These are phyloP conservation scores for Habroteleia sp. DNA, from an alignment of 2,888 invertebrate genomes.

Conservation along the genomic window DNA sequence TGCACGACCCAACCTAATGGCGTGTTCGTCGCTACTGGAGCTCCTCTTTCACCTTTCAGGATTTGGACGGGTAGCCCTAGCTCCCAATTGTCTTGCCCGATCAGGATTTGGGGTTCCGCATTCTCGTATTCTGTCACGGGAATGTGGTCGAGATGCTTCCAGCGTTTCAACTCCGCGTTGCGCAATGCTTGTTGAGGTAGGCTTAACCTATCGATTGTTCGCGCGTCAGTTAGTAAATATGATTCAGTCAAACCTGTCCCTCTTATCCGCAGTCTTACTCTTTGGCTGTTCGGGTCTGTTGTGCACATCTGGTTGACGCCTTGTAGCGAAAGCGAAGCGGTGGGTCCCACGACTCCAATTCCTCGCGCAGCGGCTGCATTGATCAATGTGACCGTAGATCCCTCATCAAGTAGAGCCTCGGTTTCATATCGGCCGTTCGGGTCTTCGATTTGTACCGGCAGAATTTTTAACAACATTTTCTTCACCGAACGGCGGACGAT, in stretches of 20 bases:
- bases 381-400: neutral
- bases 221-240: neutral
- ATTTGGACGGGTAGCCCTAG: slow-evolving; percentile 5
- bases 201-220: slow-evolving; percentile 13
- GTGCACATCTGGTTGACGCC: neutral
- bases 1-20: neutral
- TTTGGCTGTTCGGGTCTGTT: neutral
- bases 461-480: no score
- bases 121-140: neutral
- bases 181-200: slow-evolving; percentile 9
- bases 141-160: slow-evolving; percentile 8
- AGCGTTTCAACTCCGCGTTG: neutral
- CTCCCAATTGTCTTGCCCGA: slow-evolving; percentile 46
- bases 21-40: neutral
- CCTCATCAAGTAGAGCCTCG: slow-evolving; percentile 5
- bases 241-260: neutral
- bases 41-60: neutral
- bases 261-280: neutral
- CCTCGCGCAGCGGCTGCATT: neutral
- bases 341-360: neutral
- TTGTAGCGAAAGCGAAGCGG: neutral
- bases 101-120: slow-evolving; percentile 10
- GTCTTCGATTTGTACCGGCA: neutral
- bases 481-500: no score
- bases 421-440: neutral